phyloP scores from a whole-genome alignment of 1,140 invertebrate genomes.

The Teleopsis dalmanni region DNA sequence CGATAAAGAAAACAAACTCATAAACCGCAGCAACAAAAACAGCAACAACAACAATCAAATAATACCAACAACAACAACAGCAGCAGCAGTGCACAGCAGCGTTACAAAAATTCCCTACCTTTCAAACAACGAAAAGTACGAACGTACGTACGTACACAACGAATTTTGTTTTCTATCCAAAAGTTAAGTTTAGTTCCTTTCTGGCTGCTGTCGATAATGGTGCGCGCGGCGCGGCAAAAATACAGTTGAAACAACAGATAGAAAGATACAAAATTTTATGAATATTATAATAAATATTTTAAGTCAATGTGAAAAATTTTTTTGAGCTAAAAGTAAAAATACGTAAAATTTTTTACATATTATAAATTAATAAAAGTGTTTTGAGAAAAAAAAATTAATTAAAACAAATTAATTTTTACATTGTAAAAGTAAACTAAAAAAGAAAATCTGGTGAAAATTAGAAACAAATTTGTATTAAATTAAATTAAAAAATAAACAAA shows the following conservation, averaged over 20 bases:
- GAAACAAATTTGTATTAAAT: no score
- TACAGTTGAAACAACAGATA: not conserved
- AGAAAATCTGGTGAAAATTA: no score
- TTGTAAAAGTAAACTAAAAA: not conserved
- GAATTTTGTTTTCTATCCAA: conserved; percentile 29
- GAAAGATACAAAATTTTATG: not conserved
- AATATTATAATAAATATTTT: not conserved
- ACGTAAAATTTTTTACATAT: no score
- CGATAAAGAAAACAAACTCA: no score
- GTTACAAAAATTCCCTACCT: no score
- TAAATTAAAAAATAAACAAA: no score
- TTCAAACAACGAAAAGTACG: no score
- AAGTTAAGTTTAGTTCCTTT: conserved; percentile 37
- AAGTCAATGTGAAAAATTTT: conserved; percentile 1
- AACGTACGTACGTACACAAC: conserved; percentile 5
- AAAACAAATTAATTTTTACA: conserved; percentile 4
- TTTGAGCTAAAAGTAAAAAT: not conserved
- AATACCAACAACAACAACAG: not conserved
- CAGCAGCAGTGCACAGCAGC: not conserved
- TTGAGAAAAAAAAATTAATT: conserved; percentile 3
- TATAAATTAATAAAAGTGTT: not conserved
- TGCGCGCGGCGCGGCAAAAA: conserved; percentile 22
- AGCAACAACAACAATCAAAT: no score
- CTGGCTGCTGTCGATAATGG: conserved; percentile 36
- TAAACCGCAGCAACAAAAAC: no score